These are phyloP conservation scores for Pharmacophagus antenor DNA, from an alignment of 2,888 invertebrate species.

Conservation along the genomic window DNA sequence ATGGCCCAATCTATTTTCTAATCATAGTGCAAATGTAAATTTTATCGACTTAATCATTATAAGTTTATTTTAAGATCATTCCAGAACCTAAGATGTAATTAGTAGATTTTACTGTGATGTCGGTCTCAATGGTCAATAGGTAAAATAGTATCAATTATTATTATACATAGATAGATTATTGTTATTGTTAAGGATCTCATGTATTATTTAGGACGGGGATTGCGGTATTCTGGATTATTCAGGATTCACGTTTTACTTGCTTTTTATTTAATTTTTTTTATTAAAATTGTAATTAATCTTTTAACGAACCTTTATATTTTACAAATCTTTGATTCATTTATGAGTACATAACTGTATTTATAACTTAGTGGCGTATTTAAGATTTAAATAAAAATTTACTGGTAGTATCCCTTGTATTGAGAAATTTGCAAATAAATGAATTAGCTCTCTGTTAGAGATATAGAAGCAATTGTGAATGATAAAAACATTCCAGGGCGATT, in stretches of 20 bases:
- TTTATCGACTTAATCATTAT: conserved; percentile 44
- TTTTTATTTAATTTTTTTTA: conserved; percentile 42
- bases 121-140: conserved; percentile 78
- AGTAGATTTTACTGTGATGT: conserved; percentile 78
- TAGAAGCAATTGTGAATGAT: conserved; percentile 66
- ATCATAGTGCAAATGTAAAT: conserved; percentile 74
- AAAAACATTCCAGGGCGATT: conserved; percentile 80
- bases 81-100: conserved; percentile 77
- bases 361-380: conserved; percentile 36
- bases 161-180: conserved; percentile 68
- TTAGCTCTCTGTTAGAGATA: conserved; percentile 65
- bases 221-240: conserved; percentile 71
- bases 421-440: conserved; percentile 36
- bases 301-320: conserved; percentile 24
- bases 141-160: conserved; percentile 77
- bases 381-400: conserved; percentile 33
- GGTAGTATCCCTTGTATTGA: conserved; percentile 34
- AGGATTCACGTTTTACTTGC: conserved; percentile 59
- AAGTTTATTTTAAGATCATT: conserved; percentile 72
- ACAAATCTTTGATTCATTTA: conserved; percentile 27
- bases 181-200: conserved; percentile 81
- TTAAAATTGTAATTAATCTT: conserved; percentile 28
- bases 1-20: conserved; percentile 55
- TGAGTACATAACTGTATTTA: conserved; percentile 31
- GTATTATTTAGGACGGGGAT: conserved; percentile 69